phyloP scores from a whole-genome alignment of 2,888 invertebrate species.

The Eupeodes luniger region DNA sequence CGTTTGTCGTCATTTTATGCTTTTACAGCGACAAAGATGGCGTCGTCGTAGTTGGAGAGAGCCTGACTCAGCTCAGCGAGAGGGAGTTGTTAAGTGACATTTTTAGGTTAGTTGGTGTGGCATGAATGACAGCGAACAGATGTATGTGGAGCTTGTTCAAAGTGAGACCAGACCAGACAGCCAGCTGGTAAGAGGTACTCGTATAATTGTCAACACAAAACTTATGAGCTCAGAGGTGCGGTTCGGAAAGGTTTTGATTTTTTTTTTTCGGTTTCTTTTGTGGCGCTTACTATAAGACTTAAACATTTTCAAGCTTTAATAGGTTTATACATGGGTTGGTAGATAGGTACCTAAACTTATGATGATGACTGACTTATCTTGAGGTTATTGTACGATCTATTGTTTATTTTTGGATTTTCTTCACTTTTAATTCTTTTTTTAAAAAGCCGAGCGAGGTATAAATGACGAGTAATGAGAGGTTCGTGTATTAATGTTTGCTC shows the following conservation, averaged over 20 bases:
- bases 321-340: neutral
- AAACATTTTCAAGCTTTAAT: constrained; percentile 50
- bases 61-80: constrained; percentile 13
- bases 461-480: constrained; percentile 12
- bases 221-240: constrained; percentile 23
- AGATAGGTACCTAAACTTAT: too few species aligned
- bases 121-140: constrained; percentile 50
- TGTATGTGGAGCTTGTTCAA: constrained; percentile 62
- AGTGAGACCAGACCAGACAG: constrained; percentile 27
- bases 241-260: constrained; percentile 9
- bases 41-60: constrained; percentile 1
- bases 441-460: neutral
- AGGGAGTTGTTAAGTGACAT: constrained; percentile 44
- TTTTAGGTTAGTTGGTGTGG: constrained; percentile 60
- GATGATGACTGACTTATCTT: constrained; percentile 11
- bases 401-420: constrained; percentile 46
- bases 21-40: constrained; percentile 20
- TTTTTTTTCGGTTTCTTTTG: constrained; percentile 50
- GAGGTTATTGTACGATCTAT: constrained; percentile 66
- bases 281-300: constrained; percentile 15
- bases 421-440: constrained; percentile 5
- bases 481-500: constrained; percentile 52
- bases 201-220: constrained; percentile 1
- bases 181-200: constrained; percentile 35
- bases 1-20: constrained; percentile 36